Evolutionary conservation across 2,113 vertebrate species (phyloP).

Genomic region (Coptodon bakossiorum): DNA sequence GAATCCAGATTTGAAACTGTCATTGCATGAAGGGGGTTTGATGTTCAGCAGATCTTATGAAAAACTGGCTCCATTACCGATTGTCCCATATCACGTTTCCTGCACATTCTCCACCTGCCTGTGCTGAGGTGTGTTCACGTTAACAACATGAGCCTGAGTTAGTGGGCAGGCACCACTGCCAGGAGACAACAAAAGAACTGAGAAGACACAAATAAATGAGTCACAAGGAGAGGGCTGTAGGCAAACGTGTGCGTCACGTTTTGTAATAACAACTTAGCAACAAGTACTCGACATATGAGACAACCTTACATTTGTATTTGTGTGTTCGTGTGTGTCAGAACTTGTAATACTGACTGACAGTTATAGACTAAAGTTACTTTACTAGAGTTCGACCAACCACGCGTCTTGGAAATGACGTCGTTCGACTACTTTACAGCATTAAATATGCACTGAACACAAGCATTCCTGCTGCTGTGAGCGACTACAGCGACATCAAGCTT

Average conservation of each 20-base stretch:
- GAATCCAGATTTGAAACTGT: neutral
- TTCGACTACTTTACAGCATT: neutral
- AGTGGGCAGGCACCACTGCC: slow-evolving; percentile 20
- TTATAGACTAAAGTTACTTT: neutral
- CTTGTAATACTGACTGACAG: neutral
- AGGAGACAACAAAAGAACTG: slow-evolving; percentile 33
- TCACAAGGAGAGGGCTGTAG: neutral
- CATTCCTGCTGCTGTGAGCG: neutral
- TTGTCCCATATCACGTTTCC: fast-evolving
- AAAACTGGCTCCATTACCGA: fast-evolving
- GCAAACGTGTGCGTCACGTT: neutral
- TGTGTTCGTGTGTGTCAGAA: neutral
- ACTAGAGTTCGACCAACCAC: fast-evolving
- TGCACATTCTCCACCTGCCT: neutral
- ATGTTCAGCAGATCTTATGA: neutral
- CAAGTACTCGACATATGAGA: neutral
- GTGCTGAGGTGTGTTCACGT: neutral
- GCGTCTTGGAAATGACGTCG: fast-evolving
- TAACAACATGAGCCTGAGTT: neutral
- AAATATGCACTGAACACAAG: neutral
- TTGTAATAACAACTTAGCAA: neutral
- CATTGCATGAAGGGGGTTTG: neutral
- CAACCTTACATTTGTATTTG: neutral
- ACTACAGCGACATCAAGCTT: neutral
- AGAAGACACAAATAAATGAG: neutral